These are phyloP conservation scores for Drosophila trapezifrons DNA, from an alignment of 1,140 invertebrate genomes.

Conservation along the genomic window DNA sequence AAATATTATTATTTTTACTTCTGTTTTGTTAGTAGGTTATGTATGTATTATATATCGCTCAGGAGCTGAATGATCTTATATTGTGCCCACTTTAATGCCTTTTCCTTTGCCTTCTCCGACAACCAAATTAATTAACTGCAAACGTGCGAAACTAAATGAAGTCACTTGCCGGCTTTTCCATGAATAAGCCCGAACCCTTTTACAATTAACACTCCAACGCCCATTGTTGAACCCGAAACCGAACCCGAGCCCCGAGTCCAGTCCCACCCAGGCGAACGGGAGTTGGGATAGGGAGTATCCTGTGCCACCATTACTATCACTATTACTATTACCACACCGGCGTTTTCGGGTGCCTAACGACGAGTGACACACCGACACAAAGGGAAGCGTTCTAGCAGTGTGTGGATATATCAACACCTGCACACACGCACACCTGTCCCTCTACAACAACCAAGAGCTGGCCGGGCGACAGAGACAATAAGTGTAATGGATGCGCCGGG, in stretches of 20 bases:
- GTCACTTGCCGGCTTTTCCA: slow-evolving; percentile 50
- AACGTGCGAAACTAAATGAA: slow-evolving; percentile 72
- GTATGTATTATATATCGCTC: neutral
- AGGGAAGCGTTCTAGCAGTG: slow-evolving; percentile 21
- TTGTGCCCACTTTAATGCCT: slow-evolving; percentile 9
- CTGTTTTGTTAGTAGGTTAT: neutral
- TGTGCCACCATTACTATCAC: slow-evolving; percentile 14
- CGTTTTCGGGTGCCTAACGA: slow-evolving; percentile 43
- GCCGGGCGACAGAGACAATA: slow-evolving; percentile 37
- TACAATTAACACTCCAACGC: slow-evolving; percentile 68
- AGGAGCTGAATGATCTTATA: slow-evolving; percentile 18
- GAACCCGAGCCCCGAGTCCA: slow-evolving; percentile 11
- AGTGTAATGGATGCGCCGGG: slow-evolving; percentile 28
- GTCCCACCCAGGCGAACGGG: slow-evolving; percentile 31
- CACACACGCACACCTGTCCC: slow-evolving; percentile 15
- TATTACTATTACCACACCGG: slow-evolving; percentile 31
- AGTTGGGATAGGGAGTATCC: slow-evolving; percentile 27
- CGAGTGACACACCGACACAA: slow-evolving; percentile 40
- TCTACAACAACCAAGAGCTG: slow-evolving; percentile 21
- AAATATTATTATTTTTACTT: neutral
- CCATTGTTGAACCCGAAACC: slow-evolving; percentile 24
- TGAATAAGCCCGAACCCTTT: slow-evolving; percentile 37
- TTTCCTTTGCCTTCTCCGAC: neutral
- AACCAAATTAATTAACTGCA: slow-evolving; percentile 72
- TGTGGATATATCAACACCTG: slow-evolving; percentile 75